phyloP scores from a whole-genome alignment of 2,113 vertebrate species.

The Datnioides undecimradiatus region DNA sequence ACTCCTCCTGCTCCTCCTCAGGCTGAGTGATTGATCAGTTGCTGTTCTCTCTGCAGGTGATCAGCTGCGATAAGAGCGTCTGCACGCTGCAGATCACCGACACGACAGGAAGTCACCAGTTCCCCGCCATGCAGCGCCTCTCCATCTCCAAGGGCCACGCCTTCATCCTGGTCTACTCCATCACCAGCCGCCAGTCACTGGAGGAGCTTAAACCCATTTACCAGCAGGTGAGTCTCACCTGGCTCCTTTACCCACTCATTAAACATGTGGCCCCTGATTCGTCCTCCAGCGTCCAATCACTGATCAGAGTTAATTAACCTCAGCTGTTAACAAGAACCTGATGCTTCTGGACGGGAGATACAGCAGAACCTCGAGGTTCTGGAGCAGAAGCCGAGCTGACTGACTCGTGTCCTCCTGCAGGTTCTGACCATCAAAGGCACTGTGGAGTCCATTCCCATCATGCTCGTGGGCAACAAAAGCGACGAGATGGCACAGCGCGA shows the following conservation, averaged over 20 bases:
- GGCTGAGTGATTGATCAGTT: constrained; percentile 6
- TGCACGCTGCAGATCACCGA: constrained; percentile 96
- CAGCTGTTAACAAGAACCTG: too few relatives aligned
- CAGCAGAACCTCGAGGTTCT: too few relatives aligned
- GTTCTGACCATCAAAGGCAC: constrained; percentile 92
- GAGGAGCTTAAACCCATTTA: constrained; percentile 96
- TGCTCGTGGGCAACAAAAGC: constrained; percentile 97
- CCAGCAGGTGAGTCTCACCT: too few relatives aligned
- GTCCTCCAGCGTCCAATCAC: too few relatives aligned
- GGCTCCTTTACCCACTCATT: too few relatives aligned
- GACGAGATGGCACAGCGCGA: constrained; percentile 91
- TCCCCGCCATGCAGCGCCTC: constrained; percentile 95
- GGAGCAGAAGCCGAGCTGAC: too few relatives aligned
- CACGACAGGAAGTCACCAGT: constrained; percentile 96
- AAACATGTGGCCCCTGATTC: too few relatives aligned
- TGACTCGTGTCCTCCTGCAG: constrained; percentile 27
- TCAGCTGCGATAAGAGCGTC: constrained; percentile 96
- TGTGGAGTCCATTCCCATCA: constrained; percentile 93
- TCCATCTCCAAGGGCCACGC: constrained; percentile 97
- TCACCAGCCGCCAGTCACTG: constrained; percentile 93
- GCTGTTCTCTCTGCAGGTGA: constrained; percentile 80
- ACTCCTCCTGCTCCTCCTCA: not conserved
- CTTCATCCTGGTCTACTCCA: constrained; percentile 94
- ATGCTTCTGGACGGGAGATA: too few relatives aligned
- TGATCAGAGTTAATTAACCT: too few relatives aligned